phyloP scores from a whole-genome alignment of 92 coral and sea anemone species.

The Plumapathes pennacea region DNA sequence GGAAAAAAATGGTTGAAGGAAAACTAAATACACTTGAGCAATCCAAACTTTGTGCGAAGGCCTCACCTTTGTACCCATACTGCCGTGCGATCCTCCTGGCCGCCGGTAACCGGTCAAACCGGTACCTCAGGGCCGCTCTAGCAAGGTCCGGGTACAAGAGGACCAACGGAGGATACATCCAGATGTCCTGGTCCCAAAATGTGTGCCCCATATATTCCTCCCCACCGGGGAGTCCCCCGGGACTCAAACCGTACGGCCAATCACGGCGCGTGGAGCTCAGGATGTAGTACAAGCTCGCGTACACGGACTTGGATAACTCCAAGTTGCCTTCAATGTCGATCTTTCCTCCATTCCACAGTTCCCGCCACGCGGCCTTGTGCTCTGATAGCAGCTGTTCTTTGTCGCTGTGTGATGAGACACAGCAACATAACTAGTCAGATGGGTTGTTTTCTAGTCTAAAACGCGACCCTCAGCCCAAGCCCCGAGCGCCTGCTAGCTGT shows the following conservation, averaged over 20 bases:
- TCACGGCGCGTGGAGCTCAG: slow-evolving; percentile 79
- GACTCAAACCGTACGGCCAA: slow-evolving; percentile 85
- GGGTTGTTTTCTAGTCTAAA: too few species aligned
- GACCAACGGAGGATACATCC: slow-evolving; percentile 83
- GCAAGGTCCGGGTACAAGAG: slow-evolving; percentile 75
- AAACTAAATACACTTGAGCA: too few species aligned
- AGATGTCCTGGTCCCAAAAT: slow-evolving; percentile 89
- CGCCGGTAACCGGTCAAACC: slow-evolving; percentile 69
- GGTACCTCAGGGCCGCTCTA: slow-evolving; percentile 59
- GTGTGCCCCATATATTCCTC: slow-evolving; percentile 93
- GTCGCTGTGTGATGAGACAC: too few species aligned
- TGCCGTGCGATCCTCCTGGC: slow-evolving; percentile 71
- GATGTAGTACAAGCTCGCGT: slow-evolving; percentile 73
- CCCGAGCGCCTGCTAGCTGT: too few species aligned
- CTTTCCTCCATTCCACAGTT: slow-evolving; percentile 63
- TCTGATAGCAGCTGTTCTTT: slow-evolving; percentile 40
- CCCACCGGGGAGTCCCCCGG: slow-evolving; percentile 81
- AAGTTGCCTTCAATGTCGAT: slow-evolving; percentile 75
- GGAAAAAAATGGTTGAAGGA: too few species aligned
- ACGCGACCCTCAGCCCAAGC: too few species aligned
- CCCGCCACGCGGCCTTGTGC: slow-evolving; percentile 76
- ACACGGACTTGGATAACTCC: slow-evolving; percentile 70
- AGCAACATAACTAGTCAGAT: too few species aligned
- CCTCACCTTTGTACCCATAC: slow-evolving; percentile 61
- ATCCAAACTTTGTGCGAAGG: neutral